phyloP scores from a whole-genome alignment of 1,140 invertebrate genomes.

The Myzus persicae region DNA sequence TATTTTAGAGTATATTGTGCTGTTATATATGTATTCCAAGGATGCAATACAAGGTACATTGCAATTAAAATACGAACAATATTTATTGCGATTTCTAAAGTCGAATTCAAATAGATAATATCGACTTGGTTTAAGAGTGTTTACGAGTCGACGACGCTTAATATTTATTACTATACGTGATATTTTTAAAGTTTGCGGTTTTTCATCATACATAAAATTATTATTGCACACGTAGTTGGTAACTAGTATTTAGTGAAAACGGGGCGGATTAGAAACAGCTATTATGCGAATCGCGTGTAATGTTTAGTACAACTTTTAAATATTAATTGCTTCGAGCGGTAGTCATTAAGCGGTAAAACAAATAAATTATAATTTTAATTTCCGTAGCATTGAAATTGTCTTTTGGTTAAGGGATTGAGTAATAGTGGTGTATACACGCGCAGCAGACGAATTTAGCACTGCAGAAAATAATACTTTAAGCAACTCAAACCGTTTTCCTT shows the following conservation, averaged over 20 bases:
- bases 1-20: not conserved
- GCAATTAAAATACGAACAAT: not conserved
- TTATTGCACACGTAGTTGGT: too few relatives aligned
- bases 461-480: not conserved
- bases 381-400: not conserved
- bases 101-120: not conserved
- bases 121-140: not conserved
- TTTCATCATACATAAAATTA: too few relatives aligned
- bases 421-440: not conserved
- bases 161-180: not conserved
- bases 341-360: not conserved
- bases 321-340: not conserved
- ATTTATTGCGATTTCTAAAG: not conserved
- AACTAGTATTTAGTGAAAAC: too few relatives aligned
- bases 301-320: not conserved
- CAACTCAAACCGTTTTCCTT: not conserved
- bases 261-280: not conserved
- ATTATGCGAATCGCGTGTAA: not conserved
- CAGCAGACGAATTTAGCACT: not conserved
- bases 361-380: constrained; percentile 13
- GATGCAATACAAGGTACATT: not conserved
- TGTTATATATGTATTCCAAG: not conserved
- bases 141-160: not conserved
- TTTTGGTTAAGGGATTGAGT: not conserved
- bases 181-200: not conserved